Percentiles rank a stretch among this genome's conserved stretches.
phyloP scores from a whole-genome alignment of 2,113 vertebrate species.

The Rattus rattus region DNA sequence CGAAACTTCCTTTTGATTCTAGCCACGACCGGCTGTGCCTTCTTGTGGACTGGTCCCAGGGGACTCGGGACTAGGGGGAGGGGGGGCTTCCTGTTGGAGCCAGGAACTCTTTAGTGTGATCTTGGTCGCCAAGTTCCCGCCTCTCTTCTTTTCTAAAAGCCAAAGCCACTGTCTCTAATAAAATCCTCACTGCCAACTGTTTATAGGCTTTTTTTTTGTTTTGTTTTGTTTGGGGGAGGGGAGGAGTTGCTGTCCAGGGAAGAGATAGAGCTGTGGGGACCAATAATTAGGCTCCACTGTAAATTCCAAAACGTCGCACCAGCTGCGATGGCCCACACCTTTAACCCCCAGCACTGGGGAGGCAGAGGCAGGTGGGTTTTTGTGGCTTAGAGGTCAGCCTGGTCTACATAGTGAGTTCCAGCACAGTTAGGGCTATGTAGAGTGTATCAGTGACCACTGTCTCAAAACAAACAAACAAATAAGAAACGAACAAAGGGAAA shows the following conservation, averaged over 20 bases:
- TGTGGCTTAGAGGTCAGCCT: not conserved
- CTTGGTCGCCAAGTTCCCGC: slow-evolving; percentile 9
- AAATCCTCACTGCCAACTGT: slow-evolving; percentile 70
- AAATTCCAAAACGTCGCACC: not conserved
- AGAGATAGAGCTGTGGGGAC: not conserved
- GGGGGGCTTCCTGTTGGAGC: not conserved
- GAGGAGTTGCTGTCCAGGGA: not conserved
- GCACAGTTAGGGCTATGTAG: not conserved
- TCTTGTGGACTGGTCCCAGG: slow-evolving; percentile 11
- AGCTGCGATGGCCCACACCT: not conserved
- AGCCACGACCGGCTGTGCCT: slow-evolving; percentile 59
- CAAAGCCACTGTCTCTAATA: slow-evolving; percentile 68
- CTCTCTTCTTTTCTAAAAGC: slow-evolving; percentile 33
- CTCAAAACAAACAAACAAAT: not conserved
- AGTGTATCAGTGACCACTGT: not conserved
- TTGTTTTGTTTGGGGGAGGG: no score
- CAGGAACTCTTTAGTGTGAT: slow-evolving; percentile 52
- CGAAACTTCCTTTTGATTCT: slow-evolving; percentile 92
- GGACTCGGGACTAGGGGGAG: not conserved
- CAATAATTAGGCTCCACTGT: not conserved
- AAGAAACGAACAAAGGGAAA: not conserved
- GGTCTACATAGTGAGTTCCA: not conserved
- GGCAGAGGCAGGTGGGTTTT: not conserved
- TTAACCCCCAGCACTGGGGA: not conserved
- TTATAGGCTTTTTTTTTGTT: not conserved